These are phyloP conservation scores for Drosophila trichaetosa DNA, from an alignment of 2,888 invertebrate genomes.

Conservation along the genomic window DNA sequence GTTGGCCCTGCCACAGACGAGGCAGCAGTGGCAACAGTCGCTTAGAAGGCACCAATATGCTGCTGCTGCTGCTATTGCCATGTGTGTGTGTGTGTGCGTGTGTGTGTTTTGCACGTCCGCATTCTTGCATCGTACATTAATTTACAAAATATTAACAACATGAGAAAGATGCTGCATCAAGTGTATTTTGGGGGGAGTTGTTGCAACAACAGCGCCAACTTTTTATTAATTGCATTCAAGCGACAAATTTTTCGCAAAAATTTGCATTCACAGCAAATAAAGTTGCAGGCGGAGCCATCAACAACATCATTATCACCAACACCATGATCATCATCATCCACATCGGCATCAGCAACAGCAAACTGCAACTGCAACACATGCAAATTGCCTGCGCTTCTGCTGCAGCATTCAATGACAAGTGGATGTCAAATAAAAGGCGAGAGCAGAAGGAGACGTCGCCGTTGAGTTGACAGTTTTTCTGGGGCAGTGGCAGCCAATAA, in stretches of 20 bases:
- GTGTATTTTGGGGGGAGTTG: slow-evolving; percentile 3
- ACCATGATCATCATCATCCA: slow-evolving; percentile 32
- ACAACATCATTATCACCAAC: slow-evolving; percentile 45
- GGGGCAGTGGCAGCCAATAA: slow-evolving; percentile 64
- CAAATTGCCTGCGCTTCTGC: slow-evolving; percentile 50
- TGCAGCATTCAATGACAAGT: slow-evolving; percentile 71
- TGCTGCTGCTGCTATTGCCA: slow-evolving; percentile 5
- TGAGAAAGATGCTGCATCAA: slow-evolving; percentile 42
- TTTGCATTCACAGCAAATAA: slow-evolving; percentile 67
- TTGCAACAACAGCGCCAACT: slow-evolving; percentile 67
- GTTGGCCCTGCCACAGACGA: slow-evolving; percentile 47
- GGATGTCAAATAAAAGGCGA: slow-evolving; percentile 62
- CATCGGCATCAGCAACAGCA: slow-evolving; percentile 36
- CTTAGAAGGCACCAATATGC: slow-evolving; percentile 24
- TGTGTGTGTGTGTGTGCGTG: slow-evolving; percentile 15
- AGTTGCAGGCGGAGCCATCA: slow-evolving; percentile 63
- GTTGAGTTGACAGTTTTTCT: slow-evolving; percentile 43
- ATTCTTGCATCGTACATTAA: slow-evolving; percentile 80
- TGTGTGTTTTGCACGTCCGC: slow-evolving; percentile 64
- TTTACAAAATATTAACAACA: slow-evolving; percentile 78
- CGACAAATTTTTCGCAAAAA: slow-evolving; percentile 68
- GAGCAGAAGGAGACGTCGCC: slow-evolving; percentile 8
- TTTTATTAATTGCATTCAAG: slow-evolving; percentile 79
- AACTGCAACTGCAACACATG: slow-evolving; percentile 64
- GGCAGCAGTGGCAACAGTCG: slow-evolving; percentile 45